A percentile compares a stretch with the other conserved stretches of the same genome.
Evolutionary conservation across 2,888 invertebrate genomes (phyloP).

Genomic region (Dorcus parallelipipedus): DNA sequence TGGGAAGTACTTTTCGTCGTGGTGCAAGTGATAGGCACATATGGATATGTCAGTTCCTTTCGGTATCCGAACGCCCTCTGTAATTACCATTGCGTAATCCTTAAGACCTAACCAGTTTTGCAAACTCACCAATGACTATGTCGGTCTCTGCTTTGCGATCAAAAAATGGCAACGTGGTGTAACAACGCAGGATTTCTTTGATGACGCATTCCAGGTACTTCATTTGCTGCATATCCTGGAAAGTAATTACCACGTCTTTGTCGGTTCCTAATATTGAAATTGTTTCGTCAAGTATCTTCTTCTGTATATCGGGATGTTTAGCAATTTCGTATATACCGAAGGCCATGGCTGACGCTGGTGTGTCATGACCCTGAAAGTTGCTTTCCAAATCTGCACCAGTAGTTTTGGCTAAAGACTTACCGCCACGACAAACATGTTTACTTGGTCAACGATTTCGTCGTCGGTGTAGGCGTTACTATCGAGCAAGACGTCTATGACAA

Average conservation of each 20-base stretch:
- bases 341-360: conserved; percentile 54
- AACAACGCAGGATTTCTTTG: conserved; percentile 56
- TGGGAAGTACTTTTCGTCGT: conserved; percentile 10
- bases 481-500: conserved; percentile 1
- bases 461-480: neutral
- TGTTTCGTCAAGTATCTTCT: conserved; percentile 37
- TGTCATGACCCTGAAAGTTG: conserved; percentile 52
- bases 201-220: conserved; percentile 57
- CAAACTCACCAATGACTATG: neutral
- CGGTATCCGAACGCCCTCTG: conserved; percentile 15
- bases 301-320: conserved; percentile 50
- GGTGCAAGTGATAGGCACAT: conserved; percentile 11
- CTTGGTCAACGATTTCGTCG: neutral
- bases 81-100: neutral
- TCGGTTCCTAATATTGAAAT: conserved; percentile 33
- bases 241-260: conserved; percentile 27
- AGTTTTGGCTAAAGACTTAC: neutral
- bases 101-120: no score
- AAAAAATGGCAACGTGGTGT: conserved; percentile 43
- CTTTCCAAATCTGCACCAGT: no score
- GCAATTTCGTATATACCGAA: conserved; percentile 54
- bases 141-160: conserved; percentile 8
- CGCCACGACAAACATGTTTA: conserved; percentile 2
- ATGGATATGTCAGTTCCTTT: conserved; percentile 14
- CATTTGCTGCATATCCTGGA: conserved; percentile 44